Conservation (phyloP, 2,888 invertebrate genomes). For the Colletes collaris region DNA sequence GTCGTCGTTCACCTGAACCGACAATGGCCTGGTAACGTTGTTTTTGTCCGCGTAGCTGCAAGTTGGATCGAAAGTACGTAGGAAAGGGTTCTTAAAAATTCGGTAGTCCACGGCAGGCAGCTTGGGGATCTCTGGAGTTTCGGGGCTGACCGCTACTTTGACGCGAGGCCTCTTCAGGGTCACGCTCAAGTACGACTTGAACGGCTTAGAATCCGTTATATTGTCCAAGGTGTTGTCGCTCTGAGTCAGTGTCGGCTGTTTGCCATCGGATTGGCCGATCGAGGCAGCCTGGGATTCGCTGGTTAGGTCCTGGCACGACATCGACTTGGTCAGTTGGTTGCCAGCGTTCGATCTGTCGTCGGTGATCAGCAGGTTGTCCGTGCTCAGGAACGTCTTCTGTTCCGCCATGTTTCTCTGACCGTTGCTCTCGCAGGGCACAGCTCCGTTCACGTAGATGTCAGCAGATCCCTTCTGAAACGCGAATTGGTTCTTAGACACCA, state of each 20-base stretch:
- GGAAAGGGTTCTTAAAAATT: constrained; percentile 76
- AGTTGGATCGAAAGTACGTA: constrained; percentile 71
- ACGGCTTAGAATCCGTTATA: constrained; percentile 72
- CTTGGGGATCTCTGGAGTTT: constrained; percentile 75
- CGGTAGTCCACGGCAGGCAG: constrained; percentile 76
- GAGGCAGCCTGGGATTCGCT: constrained; percentile 62
- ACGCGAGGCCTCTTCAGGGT: constrained; percentile 71
- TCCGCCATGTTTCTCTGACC: constrained; percentile 39
- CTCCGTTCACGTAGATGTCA: constrained; percentile 77
- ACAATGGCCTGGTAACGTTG: constrained; percentile 71
- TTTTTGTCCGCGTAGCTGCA: constrained; percentile 61
- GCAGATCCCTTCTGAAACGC: constrained; percentile 71
- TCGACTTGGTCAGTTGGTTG: constrained; percentile 73
- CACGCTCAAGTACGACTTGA: constrained; percentile 80
- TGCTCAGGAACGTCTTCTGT: constrained; percentile 72
- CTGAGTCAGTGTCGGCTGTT: constrained; percentile 70
- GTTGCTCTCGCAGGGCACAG: constrained; percentile 47
- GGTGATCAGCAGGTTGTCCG: constrained; percentile 71
- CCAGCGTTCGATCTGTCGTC: constrained; percentile 33
- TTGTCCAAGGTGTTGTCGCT: constrained; percentile 76
- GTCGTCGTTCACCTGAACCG: constrained; percentile 72
- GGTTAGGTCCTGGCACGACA: constrained; percentile 78
- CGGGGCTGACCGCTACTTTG: constrained; percentile 55
- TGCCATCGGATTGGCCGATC: constrained; percentile 60
- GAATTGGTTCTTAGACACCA: constrained; percentile 58